Percentiles rank a stretch among this genome's conserved stretches.
These are phyloP conservation scores for Glaucopsyche alexis DNA, from an alignment of 2,888 invertebrate species.

Conservation along the genomic window DNA sequence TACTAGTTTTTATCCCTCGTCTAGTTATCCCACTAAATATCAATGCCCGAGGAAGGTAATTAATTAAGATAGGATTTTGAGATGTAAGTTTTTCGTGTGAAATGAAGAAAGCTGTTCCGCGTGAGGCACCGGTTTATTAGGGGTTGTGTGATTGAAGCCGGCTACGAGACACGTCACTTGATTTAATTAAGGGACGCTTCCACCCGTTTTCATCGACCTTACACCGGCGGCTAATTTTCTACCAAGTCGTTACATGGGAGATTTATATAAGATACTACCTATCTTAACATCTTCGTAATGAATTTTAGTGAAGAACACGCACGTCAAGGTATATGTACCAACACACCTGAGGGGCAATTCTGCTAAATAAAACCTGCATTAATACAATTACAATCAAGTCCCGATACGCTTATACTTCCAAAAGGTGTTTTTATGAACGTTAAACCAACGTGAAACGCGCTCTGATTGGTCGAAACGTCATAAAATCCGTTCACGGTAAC, in stretches of 20 bases:
- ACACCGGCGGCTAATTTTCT: conserved; percentile 72
- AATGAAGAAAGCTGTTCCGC: conserved; percentile 56
- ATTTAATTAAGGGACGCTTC: conserved; percentile 79
- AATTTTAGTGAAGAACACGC: background rate
- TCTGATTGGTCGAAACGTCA: too few species aligned
- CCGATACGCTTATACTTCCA: too few species aligned
- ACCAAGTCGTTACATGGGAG: conserved; percentile 65
- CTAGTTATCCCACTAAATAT: background rate
- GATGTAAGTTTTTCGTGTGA: conserved; percentile 31
- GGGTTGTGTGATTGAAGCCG: conserved; percentile 77
- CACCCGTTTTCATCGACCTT: conserved; percentile 68
- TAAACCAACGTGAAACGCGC: too few species aligned
- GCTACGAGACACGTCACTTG: conserved; percentile 76
- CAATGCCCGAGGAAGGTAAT: background rate
- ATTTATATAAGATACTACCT: conserved; percentile 65
- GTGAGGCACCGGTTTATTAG: conserved; percentile 69
- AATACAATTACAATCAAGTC: too few species aligned
- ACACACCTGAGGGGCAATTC: too few species aligned
- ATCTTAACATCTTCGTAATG: conserved; percentile 37
- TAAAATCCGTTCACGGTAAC: too few species aligned
- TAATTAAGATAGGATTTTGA: conserved; percentile 29
- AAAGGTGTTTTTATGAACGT: too few species aligned
- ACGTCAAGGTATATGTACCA: background rate
- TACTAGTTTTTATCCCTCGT: background rate
- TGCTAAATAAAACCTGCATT: too few species aligned